Conservation (phyloP, 2,113 vertebrate genomes). For the Anas platyrhynchos region DNA sequence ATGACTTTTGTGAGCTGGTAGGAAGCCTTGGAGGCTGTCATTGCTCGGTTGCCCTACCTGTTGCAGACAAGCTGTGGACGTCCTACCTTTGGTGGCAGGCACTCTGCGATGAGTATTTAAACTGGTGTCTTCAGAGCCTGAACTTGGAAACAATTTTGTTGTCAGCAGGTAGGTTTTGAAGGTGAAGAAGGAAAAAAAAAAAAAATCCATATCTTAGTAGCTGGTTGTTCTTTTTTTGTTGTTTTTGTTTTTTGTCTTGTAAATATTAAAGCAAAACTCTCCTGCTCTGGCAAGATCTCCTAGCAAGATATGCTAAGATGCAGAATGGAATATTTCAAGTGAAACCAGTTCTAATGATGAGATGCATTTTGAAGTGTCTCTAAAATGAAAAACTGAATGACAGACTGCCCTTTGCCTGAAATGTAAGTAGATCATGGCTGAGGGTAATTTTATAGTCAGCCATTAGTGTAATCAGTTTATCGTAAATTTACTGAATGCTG, state of each 20-base stretch:
- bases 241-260: background rate
- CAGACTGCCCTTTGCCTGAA: background rate
- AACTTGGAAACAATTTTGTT: background rate
- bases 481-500: background rate
- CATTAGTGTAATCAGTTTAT: conserved; percentile 12
- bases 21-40: background rate
- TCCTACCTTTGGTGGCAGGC: background rate
- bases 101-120: background rate
- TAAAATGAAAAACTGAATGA: background rate
- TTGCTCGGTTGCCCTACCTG: background rate
- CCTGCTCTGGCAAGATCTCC: background rate
- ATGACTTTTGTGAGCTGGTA: background rate
- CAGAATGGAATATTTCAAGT: background rate
- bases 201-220: background rate
- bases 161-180: background rate
- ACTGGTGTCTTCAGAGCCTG: background rate
- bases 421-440: background rate
- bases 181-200: background rate
- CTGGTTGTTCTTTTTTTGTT: too few species aligned
- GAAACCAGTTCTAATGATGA: background rate
- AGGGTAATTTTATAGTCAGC: background rate
- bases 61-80: background rate
- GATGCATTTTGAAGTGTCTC: background rate
- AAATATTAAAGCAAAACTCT: background rate
- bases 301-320: background rate